These are phyloP conservation scores for Eremobia ochroleuca DNA, from an alignment of 2,888 invertebrate species.

Conservation along the genomic window DNA sequence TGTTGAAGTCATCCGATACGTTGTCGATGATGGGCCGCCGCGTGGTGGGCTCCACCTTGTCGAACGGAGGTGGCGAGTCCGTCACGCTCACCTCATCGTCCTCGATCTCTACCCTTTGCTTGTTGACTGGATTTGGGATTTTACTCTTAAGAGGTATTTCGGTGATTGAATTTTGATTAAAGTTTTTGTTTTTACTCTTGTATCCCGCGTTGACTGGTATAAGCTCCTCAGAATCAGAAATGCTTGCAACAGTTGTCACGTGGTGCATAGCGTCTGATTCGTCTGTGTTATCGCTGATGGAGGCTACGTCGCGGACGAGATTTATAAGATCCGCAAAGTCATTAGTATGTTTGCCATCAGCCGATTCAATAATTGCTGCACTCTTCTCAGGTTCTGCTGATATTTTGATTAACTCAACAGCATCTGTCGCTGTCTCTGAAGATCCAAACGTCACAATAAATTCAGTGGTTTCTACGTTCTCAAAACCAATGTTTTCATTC, in stretches of 20 bases:
- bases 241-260: slow-evolving; percentile 71
- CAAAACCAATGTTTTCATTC: slow-evolving; percentile 75
- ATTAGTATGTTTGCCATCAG: slow-evolving; percentile 77
- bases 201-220: slow-evolving; percentile 87
- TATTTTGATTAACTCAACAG: slow-evolving; percentile 84
- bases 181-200: slow-evolving; percentile 87
- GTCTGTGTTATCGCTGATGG: slow-evolving; percentile 85
- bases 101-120: slow-evolving; percentile 85
- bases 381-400: slow-evolving; percentile 78
- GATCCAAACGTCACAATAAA: slow-evolving; percentile 82
- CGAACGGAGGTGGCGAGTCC: slow-evolving; percentile 83
- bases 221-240: slow-evolving; percentile 86
- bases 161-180: slow-evolving; percentile 87
- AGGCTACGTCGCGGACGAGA: slow-evolving; percentile 87
- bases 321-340: slow-evolving; percentile 85
- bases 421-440: slow-evolving; percentile 82
- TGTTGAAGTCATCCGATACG: slow-evolving; percentile 80
- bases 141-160: slow-evolving; percentile 84
- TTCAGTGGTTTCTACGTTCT: slow-evolving; percentile 85
- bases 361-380: slow-evolving; percentile 80
- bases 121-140: slow-evolving; percentile 71
- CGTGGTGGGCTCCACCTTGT: slow-evolving; percentile 86
- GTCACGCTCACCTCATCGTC: slow-evolving; percentile 85
- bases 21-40: slow-evolving; percentile 86
- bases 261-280: slow-evolving; percentile 66